Evolutionary conservation across 2,888 invertebrate genomes (phyloP).

Genomic region (Oligia strigilis): DNA sequence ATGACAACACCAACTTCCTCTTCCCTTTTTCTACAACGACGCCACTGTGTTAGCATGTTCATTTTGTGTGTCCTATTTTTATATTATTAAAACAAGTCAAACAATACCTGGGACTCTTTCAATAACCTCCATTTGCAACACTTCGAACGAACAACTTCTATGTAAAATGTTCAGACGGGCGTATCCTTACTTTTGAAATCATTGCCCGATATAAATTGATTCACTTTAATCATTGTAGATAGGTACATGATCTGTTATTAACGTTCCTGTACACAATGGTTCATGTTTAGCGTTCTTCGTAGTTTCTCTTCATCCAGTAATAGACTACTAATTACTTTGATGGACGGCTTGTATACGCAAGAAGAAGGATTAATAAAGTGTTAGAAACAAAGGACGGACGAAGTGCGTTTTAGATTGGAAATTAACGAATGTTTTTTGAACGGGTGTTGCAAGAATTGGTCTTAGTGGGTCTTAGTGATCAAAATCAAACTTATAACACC

Average conservation of each 20-base stretch:
- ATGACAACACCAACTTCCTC: too few species aligned
- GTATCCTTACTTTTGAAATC: too few species aligned
- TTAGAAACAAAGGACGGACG: constrained; percentile 23
- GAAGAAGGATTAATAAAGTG: constrained; percentile 32
- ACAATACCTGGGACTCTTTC: too few species aligned
- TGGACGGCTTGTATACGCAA: constrained; percentile 39
- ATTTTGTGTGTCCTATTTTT: too few species aligned
- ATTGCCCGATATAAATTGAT: constrained; percentile 16
- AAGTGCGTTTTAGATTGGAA: constrained; percentile 5
- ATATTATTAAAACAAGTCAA: too few species aligned
- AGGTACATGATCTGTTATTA: constrained; percentile 21
- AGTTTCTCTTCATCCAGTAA: constrained; percentile 14
- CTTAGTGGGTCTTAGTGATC: background rate
- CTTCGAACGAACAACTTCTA: too few species aligned
- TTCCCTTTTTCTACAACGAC: too few species aligned
- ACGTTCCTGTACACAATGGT: constrained; percentile 28
- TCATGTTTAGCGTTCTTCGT: constrained; percentile 5
- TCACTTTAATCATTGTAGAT: constrained; percentile 36
- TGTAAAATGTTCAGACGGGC: too few species aligned
- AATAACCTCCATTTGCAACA: too few species aligned
- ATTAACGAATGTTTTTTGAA: constrained; percentile 10
- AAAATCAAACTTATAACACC: background rate
- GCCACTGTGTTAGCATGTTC: too few species aligned
- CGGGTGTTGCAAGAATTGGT: constrained; percentile 5
- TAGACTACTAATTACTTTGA: constrained; percentile 51